Base-by-base conservation (phyloP, 2,888 invertebrate species). In the Drosophila yooni region DNA sequence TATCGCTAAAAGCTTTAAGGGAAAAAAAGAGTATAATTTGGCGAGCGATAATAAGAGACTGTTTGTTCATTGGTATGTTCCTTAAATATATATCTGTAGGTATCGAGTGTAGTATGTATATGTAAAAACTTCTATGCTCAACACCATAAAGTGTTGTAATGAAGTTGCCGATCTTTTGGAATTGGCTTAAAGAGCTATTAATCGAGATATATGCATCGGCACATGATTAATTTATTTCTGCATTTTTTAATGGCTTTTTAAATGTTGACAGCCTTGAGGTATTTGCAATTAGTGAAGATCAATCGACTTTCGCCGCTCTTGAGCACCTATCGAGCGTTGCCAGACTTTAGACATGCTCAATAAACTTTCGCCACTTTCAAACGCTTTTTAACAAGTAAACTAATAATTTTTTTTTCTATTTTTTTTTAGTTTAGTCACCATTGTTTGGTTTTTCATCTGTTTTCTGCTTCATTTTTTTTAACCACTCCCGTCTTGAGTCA, bases 401-500 rank as follows among this genome's bases (percentile, higher is more conserved):
- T 50, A 36, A 71, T 61, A 59, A 62, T 33, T 33, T 33, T 33
- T 0, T 33, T 33, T 10, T 31, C 21, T 31, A 8, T 0, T 31
- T 7, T 29, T 7, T 33, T 11, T 33, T 3, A 33, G 38, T 74
- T 74, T 63, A 70, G 75, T 79, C 77, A 77, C 63, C 66, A 64
- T 52, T 60, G 58, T 43, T 57, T 52, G 15, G 6, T 15, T 34
- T 40, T 31, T 40, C 33, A 13, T 33, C 25, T 31, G 51, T 43
- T 38, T 46, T 50, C 10, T 36, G 15, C 13, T 25, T 25, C 15
- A 15, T 38, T 36, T 50, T 38, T 46, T 52, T 31, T 33, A 59
- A 59, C 54, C 60, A 56, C 51, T 51, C 48, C 34, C 58, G 61
- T 33, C 61, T 78, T 79, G 77, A 78, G 53, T 79, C 75, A 77